These are phyloP conservation scores for Hippoglossus stenolepis DNA, from an alignment of 2,113 vertebrate genomes.

Conservation along the genomic window DNA sequence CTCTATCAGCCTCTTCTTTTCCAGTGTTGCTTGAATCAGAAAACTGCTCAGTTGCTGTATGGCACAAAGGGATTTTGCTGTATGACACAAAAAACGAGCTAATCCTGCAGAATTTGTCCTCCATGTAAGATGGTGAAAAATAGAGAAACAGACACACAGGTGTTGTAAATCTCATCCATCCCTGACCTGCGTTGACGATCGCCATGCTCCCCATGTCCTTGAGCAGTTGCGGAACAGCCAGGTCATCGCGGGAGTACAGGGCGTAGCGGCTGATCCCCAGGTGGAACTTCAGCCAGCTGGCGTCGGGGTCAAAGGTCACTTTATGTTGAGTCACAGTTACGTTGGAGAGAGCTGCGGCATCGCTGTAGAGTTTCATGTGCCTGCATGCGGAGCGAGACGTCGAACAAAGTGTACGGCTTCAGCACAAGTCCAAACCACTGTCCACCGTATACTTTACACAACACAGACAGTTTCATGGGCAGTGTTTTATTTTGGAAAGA, in stretches of 20 bases:
- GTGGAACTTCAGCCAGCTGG: slow-evolving; percentile 94
- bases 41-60: too few species aligned
- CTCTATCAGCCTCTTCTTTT: too few species aligned
- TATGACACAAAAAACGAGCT: too few species aligned
- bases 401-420: background rate
- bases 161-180: background rate
- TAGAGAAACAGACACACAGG: too few species aligned
- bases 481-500: slow-evolving; percentile 22
- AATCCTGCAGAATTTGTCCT: too few species aligned
- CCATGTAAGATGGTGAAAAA: too few species aligned
- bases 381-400: slow-evolving; percentile 51
- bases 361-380: slow-evolving; percentile 76
- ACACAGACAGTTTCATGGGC: background rate
- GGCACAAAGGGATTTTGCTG: too few species aligned
- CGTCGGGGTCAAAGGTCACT: slow-evolving; percentile 77
- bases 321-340: slow-evolving; percentile 64
- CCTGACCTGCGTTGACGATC: slow-evolving; percentile 87
- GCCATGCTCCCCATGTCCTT: slow-evolving; percentile 81
- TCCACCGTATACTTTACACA: background rate
- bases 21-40: too few species aligned
- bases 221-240: slow-evolving; percentile 80
- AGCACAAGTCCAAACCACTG: too few species aligned
- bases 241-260: slow-evolving; percentile 87
- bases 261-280: slow-evolving; percentile 89
- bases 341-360: slow-evolving; percentile 73